phyloP scores from a whole-genome alignment of 2,888 invertebrate genomes.

The Cryptosula pallasiana region DNA sequence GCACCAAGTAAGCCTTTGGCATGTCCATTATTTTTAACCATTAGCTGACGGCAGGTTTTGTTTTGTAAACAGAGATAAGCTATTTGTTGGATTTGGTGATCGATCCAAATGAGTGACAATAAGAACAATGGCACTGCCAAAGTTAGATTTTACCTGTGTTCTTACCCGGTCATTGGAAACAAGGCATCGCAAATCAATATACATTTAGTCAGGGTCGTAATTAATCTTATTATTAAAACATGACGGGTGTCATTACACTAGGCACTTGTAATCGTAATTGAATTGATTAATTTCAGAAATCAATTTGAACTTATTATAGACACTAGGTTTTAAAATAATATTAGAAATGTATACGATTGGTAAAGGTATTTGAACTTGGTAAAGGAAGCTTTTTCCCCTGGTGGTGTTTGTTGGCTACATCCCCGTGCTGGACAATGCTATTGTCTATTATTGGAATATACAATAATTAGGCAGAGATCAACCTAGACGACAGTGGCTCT shows the following conservation, averaged over 20 bases:
- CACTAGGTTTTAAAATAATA: no score
- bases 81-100: not conserved
- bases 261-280: not conserved
- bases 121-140: not conserved
- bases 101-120: not conserved
- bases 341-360: no score
- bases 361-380: no score
- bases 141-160: not conserved
- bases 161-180: not conserved
- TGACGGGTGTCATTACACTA: not conserved
- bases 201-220: not conserved
- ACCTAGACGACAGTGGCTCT: no score
- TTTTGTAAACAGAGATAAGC: not conserved
- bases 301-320: no score
- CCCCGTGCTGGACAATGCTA: no score
- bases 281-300: not conserved
- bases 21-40: not conserved
- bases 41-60: not conserved
- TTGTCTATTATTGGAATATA: no score
- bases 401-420: no score
- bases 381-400: no score
- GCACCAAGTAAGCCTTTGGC: no score
- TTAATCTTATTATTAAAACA: not conserved
- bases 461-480: no score
- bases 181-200: not conserved